Evolutionary conservation across 2,888 invertebrate genomes (phyloP).

Genomic region (Myathropa florea): DNA sequence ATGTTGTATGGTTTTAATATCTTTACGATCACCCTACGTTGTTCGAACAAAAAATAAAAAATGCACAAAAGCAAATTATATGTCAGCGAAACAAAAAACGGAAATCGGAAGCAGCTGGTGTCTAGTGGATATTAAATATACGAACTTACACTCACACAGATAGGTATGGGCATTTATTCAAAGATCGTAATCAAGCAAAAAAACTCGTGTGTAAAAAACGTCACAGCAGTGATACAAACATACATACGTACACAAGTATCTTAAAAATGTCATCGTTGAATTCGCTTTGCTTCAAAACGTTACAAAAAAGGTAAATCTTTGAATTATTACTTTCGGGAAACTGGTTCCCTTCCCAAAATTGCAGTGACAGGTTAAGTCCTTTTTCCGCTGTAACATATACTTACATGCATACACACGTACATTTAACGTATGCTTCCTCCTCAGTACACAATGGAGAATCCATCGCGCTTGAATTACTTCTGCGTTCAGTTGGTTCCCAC

Average conservation of each 20-base stretch:
- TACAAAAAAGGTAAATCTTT: conserved; percentile 6
- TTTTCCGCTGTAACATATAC: conserved; percentile 20
- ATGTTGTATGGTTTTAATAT: not conserved
- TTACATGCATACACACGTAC: no score
- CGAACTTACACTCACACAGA: conserved; percentile 7
- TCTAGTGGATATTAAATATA: not conserved
- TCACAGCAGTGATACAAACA: not conserved
- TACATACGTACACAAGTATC: not conserved
- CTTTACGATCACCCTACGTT: not conserved
- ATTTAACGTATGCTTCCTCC: conserved; percentile 21
- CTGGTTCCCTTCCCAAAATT: conserved; percentile 6
- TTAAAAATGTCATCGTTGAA: not conserved
- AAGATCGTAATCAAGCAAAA: not conserved
- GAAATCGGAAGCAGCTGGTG: conserved; percentile 56
- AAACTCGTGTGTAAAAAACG: not conserved
- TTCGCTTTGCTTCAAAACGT: not conserved
- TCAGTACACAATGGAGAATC: not conserved
- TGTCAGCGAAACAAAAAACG: not conserved
- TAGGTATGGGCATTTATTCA: not conserved
- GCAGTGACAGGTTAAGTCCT: conserved; percentile 32
- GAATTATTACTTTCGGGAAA: no score
- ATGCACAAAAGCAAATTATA: not conserved
- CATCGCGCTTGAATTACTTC: conserved; percentile 3
- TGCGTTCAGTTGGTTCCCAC: not conserved
- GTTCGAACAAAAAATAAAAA: not conserved